phyloP scores from a whole-genome alignment of 2,888 invertebrate species.

The Pantelozetes paolii region DNA sequence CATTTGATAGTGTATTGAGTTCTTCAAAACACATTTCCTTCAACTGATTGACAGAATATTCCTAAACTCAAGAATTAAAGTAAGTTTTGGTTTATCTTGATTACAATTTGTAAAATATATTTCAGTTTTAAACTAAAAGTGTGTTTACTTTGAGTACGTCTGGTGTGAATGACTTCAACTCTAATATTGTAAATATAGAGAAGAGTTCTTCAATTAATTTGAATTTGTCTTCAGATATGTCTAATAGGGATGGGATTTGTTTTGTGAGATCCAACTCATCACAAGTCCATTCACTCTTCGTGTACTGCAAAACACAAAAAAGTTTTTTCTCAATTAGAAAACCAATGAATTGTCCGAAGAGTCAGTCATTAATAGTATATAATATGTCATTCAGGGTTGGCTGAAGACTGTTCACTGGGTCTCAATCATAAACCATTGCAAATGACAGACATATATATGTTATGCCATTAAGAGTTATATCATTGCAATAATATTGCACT shows the following conservation, averaged over 20 bases:
- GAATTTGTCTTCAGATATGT: background rate
- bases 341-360: background rate
- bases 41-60: conserved; percentile 24
- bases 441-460: conserved; percentile 34
- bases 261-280: conserved; percentile 19
- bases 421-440: conserved; percentile 32
- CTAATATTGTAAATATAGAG: background rate
- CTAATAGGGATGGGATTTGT: background rate
- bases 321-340: background rate
- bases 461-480: conserved; percentile 27
- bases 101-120: background rate
- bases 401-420: conserved; percentile 5
- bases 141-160: conserved; percentile 25
- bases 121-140: too few relatives aligned
- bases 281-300: conserved; percentile 32
- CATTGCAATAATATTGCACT: conserved; percentile 18
- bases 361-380: conserved; percentile 25
- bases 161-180: conserved; percentile 8
- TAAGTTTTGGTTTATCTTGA: background rate
- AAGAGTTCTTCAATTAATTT: conserved; percentile 27
- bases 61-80: conserved; percentile 10
- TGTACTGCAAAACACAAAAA: background rate
- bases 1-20: background rate
- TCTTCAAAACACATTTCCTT: conserved; percentile 28
- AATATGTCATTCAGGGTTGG: conserved; percentile 33